Conservation (phyloP, 1,140 invertebrate genomes). For the Cotesia chilonis region DNA sequence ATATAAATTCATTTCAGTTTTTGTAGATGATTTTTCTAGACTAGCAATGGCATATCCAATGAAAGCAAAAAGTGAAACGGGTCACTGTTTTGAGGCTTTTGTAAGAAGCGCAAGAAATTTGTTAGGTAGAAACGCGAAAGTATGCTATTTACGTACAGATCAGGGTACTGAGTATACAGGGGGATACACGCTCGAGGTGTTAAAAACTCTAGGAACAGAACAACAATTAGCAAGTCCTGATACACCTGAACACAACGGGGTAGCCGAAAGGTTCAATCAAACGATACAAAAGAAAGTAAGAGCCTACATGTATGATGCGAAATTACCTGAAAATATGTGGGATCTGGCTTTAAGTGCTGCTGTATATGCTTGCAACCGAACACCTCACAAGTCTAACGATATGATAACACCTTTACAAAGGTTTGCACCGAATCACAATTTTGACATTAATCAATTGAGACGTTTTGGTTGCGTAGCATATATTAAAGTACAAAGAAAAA, state of each 20-base stretch:
- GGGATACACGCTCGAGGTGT: constrained; percentile 27
- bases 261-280: constrained; percentile 53
- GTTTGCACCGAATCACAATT: constrained; percentile 27
- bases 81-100: constrained; percentile 35
- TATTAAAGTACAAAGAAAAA: constrained; percentile 30
- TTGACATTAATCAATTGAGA: constrained; percentile 27
- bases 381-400: constrained; percentile 39
- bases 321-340: constrained; percentile 49
- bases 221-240: constrained; percentile 40
- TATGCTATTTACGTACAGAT: constrained; percentile 11
- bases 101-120: constrained; percentile 33
- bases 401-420: constrained; percentile 22
- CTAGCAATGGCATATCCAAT: constrained; percentile 35
- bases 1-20: constrained; percentile 36
- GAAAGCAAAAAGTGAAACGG: constrained; percentile 35
- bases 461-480: constrained; percentile 29
- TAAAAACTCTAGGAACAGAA: constrained; percentile 31
- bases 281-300: constrained; percentile 48
- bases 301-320: constrained; percentile 47
- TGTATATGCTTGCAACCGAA: constrained; percentile 47
- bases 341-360: constrained; percentile 50
- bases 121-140: constrained; percentile 31
- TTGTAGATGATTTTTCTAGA: constrained; percentile 38
- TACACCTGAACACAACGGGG: constrained; percentile 55
- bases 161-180: constrained; percentile 38